Percentiles rank a stretch among this genome's conserved stretches.
Conservation (phyloP, 2,113 vertebrate species). For the Lepidothrix coronata region DNA sequence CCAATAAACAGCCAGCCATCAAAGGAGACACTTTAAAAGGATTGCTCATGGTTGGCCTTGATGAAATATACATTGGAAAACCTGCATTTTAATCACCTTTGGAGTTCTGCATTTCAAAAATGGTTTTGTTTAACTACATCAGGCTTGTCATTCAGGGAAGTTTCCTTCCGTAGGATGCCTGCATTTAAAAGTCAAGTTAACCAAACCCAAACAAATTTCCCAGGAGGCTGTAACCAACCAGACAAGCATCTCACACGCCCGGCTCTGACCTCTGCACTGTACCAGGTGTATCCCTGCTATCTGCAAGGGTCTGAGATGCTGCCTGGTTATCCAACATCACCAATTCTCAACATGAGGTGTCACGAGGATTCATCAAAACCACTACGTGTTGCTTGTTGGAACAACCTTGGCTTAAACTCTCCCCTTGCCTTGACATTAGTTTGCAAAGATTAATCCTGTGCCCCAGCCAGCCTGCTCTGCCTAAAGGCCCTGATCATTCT, state of each 20-base stretch:
- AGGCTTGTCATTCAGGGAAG: conserved; percentile 33
- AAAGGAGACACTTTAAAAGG: conserved; percentile 33
- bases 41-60: conserved; percentile 9
- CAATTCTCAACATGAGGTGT: neutral
- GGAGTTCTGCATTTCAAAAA: conserved; percentile 22
- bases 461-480: neutral
- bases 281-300: neutral
- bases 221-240: conserved; percentile 5
- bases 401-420: neutral
- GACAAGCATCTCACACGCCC: neutral
- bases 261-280: neutral
- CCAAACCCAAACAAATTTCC: conserved; percentile 57
- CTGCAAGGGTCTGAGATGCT: neutral
- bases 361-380: neutral
- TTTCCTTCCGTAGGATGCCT: conserved; percentile 37
- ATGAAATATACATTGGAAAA: conserved; percentile 58
- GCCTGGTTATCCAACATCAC: neutral
- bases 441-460: neutral
- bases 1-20: conserved; percentile 44
- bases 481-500: neutral
- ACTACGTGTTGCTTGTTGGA: neutral
- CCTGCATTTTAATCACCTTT: conserved; percentile 45
- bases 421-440: neutral
- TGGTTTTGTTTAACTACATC: conserved; percentile 38
- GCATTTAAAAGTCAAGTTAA: conserved; percentile 45